Evolutionary conservation across 2,888 invertebrate genomes (phyloP).

Genomic region (Dolomedes plantarius): DNA sequence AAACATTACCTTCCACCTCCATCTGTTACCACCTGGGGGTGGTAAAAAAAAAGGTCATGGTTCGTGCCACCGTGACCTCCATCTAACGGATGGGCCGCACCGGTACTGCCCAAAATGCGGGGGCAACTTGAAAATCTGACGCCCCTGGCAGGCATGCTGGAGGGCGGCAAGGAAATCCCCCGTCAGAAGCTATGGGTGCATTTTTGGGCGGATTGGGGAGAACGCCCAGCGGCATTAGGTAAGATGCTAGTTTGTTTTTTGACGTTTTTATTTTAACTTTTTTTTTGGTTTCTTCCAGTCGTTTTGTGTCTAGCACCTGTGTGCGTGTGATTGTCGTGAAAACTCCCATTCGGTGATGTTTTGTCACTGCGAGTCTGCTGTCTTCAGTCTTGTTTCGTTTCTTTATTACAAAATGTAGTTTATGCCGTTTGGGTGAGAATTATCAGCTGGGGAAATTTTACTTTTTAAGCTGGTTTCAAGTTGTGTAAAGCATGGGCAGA

Average conservation of each 20-base stretch:
- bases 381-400: too few relatives aligned
- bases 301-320: slow-evolving; percentile 38
- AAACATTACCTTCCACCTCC: background rate
- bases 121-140: slow-evolving; percentile 43
- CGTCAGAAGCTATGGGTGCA: slow-evolving; percentile 32
- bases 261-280: slow-evolving; percentile 14
- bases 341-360: slow-evolving; percentile 23
- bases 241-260: slow-evolving; percentile 27
- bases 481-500: too few relatives aligned
- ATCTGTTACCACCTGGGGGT: slow-evolving; percentile 1
- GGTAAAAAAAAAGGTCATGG: slow-evolving; percentile 58
- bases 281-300: background rate
- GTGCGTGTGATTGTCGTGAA: slow-evolving; percentile 24
- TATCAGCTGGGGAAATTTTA: too few relatives aligned
- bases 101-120: slow-evolving; percentile 64
- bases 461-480: too few relatives aligned
- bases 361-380: background rate
- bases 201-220: slow-evolving; percentile 58
- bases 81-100: slow-evolving; percentile 64
- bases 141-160: slow-evolving; percentile 52
- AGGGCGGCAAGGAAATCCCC: slow-evolving; percentile 49
- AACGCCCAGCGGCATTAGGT: slow-evolving; percentile 54
- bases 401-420: too few relatives aligned
- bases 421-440: too few relatives aligned
- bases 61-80: slow-evolving; percentile 50